Evolutionary conservation across 2,888 invertebrate species (phyloP), one percentile per base, ranked within the genome.

Genomic region (Oegoconia quadripuncta): DNA sequence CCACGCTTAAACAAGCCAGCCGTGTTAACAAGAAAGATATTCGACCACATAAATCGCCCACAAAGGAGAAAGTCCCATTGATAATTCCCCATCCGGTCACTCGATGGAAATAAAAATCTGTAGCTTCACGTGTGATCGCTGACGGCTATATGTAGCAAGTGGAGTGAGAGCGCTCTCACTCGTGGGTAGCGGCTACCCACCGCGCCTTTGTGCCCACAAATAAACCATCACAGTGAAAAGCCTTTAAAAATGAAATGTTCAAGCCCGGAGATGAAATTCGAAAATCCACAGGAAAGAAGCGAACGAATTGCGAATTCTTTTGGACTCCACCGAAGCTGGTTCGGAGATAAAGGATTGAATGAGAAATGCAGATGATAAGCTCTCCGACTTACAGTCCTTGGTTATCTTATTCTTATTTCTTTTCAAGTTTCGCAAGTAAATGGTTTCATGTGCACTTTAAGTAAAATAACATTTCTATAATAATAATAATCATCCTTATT

Each of bases 261-360:
- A 2, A 25, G 11, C 15, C 28, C 30, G 37, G 9, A 41, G 28
- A 43, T 43, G 15, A 39, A 16, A 36, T 14, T 29, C 33, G 41
- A 39, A 45, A 46, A 39, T 43, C 35, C 33, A 12, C 23, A 12
- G 23, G 15, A 22, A 29, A 39, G 39, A 37, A 40, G 26, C 32
- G 36, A 23, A 42, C 34, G 31, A 41, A 46, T 44, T 35, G 41
- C 29, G 39, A 41, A 41, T 33, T 37, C 41, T 42, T 39, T 29
- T 20, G 35, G 32, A 37, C 37, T 18, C 40, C 28, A 15, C n/a
- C 25, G 32, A 40, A 41, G 28, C 39, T 29, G 36, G 33, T 35
- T 36, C 35, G 12, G n/a, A 13, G 35, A 25, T 32, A 22, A 32
- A 20, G 32, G 20, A 20, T 32, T 22, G 32, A 17, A 26, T 17